Evolutionary conservation across 2,888 invertebrate species (phyloP), one percentile per base, ranked within the genome.

Genomic region (Toxonevra muliebris): DNA sequence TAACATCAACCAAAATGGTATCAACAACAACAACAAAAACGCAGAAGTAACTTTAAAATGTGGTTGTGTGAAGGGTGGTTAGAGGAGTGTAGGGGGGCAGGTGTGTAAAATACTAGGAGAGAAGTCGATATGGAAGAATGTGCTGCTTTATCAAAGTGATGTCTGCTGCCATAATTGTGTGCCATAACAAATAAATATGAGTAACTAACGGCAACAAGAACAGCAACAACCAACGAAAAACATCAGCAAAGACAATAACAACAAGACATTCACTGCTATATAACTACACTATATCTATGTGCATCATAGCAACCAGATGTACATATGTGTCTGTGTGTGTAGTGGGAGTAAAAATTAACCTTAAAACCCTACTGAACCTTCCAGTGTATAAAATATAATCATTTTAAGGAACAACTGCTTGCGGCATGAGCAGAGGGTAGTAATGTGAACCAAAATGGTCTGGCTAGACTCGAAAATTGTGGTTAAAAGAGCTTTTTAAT

Each of bases 101-200:
- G 30, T 30, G 30, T 2, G 30, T 7, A 2, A 30, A 30, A 30
- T 30, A 4, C 30, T 30, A 30, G 2, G 30, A 30, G 30, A 7
- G 30, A n/a, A 4, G 30, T 7, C 30, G 30, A 4, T 30, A 7
- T 30, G 30, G 12, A 17, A 15, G 52, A 61, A 40, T 40, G 3
- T 52, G 40, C n/a, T n/a, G 9, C 12, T 4, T 2, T 19, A 2
- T n/a, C 19, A 15, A 42, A 55, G 19, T 15, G 20, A 52, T 53
- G 58, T 50, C 60, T 66, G 65, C 69, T 69, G 62, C 62, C 69
- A 60, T 73, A 71, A 70, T 70, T 70, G 73, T 63, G 67, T 69
- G 59, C 67, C 65, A 58, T 58, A 69, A 65, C 60, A 68, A 55
- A 62, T 53, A 54, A 62, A 69, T 17, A 9, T 53, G 17, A 20